Base-by-base conservation (phyloP, 2,113 vertebrate species). In the Colius striatus region DNA sequence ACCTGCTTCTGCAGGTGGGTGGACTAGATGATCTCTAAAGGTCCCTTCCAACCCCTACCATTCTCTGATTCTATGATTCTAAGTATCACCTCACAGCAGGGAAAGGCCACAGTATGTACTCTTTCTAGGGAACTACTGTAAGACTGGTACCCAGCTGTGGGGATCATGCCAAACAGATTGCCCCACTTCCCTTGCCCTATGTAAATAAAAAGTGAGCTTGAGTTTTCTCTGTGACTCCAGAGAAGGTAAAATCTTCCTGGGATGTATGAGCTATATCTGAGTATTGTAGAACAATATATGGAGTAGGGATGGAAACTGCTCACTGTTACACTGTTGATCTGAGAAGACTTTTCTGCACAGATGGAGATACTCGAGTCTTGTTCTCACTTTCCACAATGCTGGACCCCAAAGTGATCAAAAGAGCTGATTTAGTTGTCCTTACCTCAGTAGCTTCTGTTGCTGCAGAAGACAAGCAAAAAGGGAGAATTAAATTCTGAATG, bases 371-470 rank as follows among this genome's bases (percentile, higher is more conserved):
- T 10, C 14, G 27, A 74, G 12, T 55, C 63, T 71, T 29, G 23
- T 41, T 26, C 48, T 78, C 65, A 43, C n/a, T 81, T 87, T 38
- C 43, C 47, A 73, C 22, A 57, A 1, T 41, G 10, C 12, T 68
- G 60, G 62, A 80, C 11, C 57, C 32, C 63, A 53, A 78, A 84
- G 23, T 27, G 10, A 78, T 58, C n/a, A 75, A 60, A 79, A 81
- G 38, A 72, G 13, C 5, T 45, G 70, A 75, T 48, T 75, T 54
- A 89, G 11, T 9, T 78, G 61, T 73, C 18, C 95, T 95, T 94
- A 96, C 93, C 96, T 96, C 91, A 76, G 89, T 91, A 82, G 89
- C 73, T 78, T 95, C 95, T 95, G 84, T 72, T 78, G 95, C 95
- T 96, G 80, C 29, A 67, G 86, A 70, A 87, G 7, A 84, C 5